Base-by-base conservation (phyloP, 2,888 invertebrate species). In the Drosophila putrida region DNA sequence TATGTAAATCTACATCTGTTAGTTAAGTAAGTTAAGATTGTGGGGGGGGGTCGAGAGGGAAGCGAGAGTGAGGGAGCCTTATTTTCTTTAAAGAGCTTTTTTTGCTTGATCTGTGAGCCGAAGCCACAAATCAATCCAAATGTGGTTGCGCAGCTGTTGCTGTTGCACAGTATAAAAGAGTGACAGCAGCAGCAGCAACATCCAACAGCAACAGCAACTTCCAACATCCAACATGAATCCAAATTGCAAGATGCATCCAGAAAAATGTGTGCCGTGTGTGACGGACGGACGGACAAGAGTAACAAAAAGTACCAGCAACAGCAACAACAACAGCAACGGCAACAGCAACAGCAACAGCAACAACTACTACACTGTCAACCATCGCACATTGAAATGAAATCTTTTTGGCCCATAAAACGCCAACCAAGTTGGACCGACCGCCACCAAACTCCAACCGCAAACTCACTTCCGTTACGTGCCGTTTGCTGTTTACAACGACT, bases 71-170 rank as follows among this genome's bases (percentile, higher is more conserved):
- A 11, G 27, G 20, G 10, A 53, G 33, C 54, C 36, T 44, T 67
- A 33, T 46, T 67, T 62, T 46, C 61, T 62, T 43, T 51, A 46
- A 57, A 47, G 43, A 27, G 55, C 59, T 51, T 74, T 51, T 74
- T 66, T 64, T 61, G 53, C 54, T 59, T 51, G 61, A 57, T 53
- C 61, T 70, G 50, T 33, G 27, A 49, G 46, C 50, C 44, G 77
- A 82, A 90, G 91, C 91, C 91, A 85, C 91, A 91, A 91, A 91
- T 91, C 91, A 91, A 91, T 91, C 91, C 88, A 86, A 90, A 89
- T 91, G 92, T 82, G 92, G 91, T 91, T 91, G 74, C 75, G 86
- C 91, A 91, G 90, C 84, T 90, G 91, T 87, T 90, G 72, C 78
- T 64, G 72, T 75, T 64, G 59, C 49, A 20, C 54, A 25, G 31